Evolutionary conservation across 2,797 vertebrate species (phyloP).

Genomic region (Aratinga solstitialis): DNA sequence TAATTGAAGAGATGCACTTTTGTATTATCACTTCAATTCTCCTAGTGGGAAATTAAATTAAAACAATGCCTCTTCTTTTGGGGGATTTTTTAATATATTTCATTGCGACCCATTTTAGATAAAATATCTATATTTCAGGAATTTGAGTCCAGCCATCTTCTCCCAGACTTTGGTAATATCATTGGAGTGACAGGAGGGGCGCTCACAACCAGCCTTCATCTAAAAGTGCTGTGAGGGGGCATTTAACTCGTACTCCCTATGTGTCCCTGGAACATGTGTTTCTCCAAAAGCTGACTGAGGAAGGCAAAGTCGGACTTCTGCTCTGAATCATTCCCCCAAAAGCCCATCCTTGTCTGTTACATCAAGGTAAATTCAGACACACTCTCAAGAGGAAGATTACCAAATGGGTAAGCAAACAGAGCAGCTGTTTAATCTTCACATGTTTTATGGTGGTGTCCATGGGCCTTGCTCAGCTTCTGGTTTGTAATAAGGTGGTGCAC

Average conservation of each 20-base stretch:
- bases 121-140: not conserved
- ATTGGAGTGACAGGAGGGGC: not conserved
- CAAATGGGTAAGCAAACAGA: not conserved
- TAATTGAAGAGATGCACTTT: not conserved
- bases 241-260: not conserved
- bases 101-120: not conserved
- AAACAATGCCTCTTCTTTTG: not conserved
- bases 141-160: not conserved
- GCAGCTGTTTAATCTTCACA: not conserved
- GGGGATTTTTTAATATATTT: not conserved
- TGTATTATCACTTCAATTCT: not conserved
- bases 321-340: not conserved
- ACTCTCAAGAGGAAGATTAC: not conserved
- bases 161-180: not conserved
- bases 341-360: not conserved
- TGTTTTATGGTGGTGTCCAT: not conserved
- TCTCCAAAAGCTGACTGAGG: not conserved
- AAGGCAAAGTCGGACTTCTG: not conserved
- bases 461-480: not conserved
- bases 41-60: not conserved
- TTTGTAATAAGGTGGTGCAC: not conserved
- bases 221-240: not conserved
- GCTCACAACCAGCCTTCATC: not conserved
- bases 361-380: not conserved
- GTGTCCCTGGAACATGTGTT: not conserved